phyloP scores from a whole-genome alignment of 2,113 vertebrate species.

The Limnothrissa miodon region DNA sequence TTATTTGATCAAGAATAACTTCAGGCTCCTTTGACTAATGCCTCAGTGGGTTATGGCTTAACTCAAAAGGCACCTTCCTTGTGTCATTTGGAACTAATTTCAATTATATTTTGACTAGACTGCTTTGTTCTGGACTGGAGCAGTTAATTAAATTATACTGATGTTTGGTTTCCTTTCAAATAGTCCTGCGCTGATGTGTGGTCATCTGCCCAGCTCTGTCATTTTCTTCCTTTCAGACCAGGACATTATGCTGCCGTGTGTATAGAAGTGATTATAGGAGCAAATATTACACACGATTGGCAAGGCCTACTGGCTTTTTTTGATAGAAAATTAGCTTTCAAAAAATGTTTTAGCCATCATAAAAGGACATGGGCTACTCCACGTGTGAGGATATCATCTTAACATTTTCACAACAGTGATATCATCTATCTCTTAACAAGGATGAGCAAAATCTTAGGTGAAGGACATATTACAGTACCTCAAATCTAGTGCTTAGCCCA shows the following conservation, averaged over 20 bases:
- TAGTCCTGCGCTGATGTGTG: not conserved
- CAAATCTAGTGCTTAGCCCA: not conserved
- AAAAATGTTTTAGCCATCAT: not conserved
- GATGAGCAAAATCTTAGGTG: not conserved
- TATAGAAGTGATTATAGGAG: too few relatives aligned
- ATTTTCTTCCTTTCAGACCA: not conserved
- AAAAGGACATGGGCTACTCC: not conserved
- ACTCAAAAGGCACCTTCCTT: conserved; percentile 30
- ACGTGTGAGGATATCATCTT: not conserved
- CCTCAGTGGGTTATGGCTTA: not conserved
- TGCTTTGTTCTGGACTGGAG: not conserved
- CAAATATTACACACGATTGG: too few relatives aligned
- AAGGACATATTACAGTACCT: not conserved
- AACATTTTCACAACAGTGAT: not conserved
- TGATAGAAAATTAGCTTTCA: too few relatives aligned
- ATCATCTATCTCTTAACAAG: not conserved
- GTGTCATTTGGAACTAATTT: conserved; percentile 20
- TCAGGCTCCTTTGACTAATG: conserved; percentile 24
- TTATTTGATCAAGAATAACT: conserved; percentile 31
- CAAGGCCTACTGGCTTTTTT: too few relatives aligned
- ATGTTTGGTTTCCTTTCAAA: not conserved
- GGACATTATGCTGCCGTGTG: too few relatives aligned
- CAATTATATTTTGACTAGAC: conserved; percentile 15
- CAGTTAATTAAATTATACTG: not conserved
- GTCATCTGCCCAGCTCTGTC: not conserved